Conservation (phyloP, 2,888 invertebrate genomes). For the Pinctada fucata region DNA sequence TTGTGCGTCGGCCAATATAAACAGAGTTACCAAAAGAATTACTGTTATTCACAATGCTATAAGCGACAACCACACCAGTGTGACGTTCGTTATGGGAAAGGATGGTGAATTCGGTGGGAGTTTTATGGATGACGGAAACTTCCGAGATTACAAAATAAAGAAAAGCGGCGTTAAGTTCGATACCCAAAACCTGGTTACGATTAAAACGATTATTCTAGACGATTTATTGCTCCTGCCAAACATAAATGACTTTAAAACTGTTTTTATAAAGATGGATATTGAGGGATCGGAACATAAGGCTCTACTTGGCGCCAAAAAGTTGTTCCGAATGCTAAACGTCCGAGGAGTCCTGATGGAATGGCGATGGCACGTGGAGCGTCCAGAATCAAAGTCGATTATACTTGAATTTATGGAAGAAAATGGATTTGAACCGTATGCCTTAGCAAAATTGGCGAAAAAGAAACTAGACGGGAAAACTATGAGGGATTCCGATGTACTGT, state of each 20-base stretch:
- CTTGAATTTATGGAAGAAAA: no score
- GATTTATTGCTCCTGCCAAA: slow-evolving; percentile 48
- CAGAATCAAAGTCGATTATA: no score
- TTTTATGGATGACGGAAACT: slow-evolving; percentile 32
- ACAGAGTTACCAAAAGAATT: slow-evolving; percentile 41
- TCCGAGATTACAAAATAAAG: neutral
- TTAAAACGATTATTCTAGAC: slow-evolving; percentile 51
- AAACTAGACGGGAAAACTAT: no score
- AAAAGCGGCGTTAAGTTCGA: neutral
- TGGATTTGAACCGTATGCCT: no score
- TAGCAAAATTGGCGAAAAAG: no score
- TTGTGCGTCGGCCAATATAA: slow-evolving; percentile 41
- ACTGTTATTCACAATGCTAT: slow-evolving; percentile 58
- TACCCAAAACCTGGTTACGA: neutral
- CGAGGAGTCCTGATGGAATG: slow-evolving; percentile 65
- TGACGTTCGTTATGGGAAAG: slow-evolving; percentile 42
- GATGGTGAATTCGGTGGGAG: slow-evolving; percentile 58
- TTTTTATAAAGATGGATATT: slow-evolving; percentile 67
- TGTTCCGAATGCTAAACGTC: slow-evolving; percentile 59
- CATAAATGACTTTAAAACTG: slow-evolving; percentile 40
- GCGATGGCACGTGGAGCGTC: slow-evolving; percentile 51
- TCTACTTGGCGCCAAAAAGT: slow-evolving; percentile 47
- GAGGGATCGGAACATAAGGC: slow-evolving; percentile 62
- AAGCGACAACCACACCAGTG: slow-evolving; percentile 50
- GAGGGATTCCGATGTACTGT: no score